Base-by-base conservation (phyloP, 92 coral and sea anemone genomes). In the Palythoa grandis region DNA sequence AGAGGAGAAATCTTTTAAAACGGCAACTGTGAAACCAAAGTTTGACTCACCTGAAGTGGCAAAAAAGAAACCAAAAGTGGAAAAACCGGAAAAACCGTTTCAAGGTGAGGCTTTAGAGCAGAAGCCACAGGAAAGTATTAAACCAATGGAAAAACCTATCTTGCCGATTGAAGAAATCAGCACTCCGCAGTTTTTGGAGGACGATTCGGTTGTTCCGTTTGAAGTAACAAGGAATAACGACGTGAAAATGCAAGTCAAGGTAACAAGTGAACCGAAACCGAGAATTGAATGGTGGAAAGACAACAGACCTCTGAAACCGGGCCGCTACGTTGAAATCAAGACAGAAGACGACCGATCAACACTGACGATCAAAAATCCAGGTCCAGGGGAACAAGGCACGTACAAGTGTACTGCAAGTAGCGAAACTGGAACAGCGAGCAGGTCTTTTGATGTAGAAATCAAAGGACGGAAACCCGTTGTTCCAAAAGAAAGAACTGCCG, bases 401-500 rank as follows among this genome's bases (percentile, higher is more conserved):
- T 94, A 95, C 86, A 90, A 89, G 13, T 94, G 96, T 68, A 93
- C 91, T 87, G 95, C 93, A 13, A 92, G 85, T 19, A 95, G 88
- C 71, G 93, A 89, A 67, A 77, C 88, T n/a, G 92, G 92, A n/a
- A 52, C 88, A 77, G 93, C 91, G 52, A 86, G 89, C 22, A 87
- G 93, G 24, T 82, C 91, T 35, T 93, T 93, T 75, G 92, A 91
- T 82, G 91, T 93, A 23, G 94, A 91, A 72, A 91, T 93, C n/a
- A 87, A 89, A 89, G 92, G 93, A 52, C 63, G 86, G 72, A 84
- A 79, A 79, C 39, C 92, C 58, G 77, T 76, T 70, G 47, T 84
- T 78, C 88, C 84, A 23, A 61, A 40, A 79, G 84, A 65, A 65
- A 5, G 60, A 43, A 61, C 84, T 38, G 56, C 63, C 6, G 84